Conservation (phyloP, 2,888 invertebrate genomes). For the Idaea straminata region DNA sequence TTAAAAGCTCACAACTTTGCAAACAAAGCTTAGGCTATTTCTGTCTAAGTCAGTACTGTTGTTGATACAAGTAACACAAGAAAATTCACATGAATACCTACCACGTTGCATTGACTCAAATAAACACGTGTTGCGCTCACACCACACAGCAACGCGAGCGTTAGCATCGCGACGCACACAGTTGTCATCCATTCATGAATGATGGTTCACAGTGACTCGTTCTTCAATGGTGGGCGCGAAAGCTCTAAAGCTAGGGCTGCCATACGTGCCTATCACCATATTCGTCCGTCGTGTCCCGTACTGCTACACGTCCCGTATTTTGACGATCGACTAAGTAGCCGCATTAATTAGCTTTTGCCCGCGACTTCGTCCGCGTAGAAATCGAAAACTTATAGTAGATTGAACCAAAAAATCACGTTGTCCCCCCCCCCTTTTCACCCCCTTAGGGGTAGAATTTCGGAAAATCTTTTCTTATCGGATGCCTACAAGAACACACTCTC, state of each 20-base stretch:
- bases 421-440: too few species aligned
- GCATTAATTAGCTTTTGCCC: too few species aligned
- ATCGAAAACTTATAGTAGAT: too few species aligned
- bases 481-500: too few species aligned
- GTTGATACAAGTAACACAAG: slow-evolving; percentile 78
- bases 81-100: slow-evolving; percentile 78
- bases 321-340: too few species aligned
- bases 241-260: slow-evolving; percentile 20
- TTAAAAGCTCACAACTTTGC: slow-evolving; percentile 46
- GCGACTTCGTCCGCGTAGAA: too few species aligned
- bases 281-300: too few species aligned
- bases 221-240: slow-evolving; percentile 39
- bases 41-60: slow-evolving; percentile 62
- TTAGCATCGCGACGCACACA: slow-evolving; percentile 49
- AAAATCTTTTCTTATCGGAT: too few species aligned
- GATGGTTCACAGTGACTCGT: slow-evolving; percentile 38
- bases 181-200: slow-evolving; percentile 57
- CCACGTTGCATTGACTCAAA: slow-evolving; percentile 64
- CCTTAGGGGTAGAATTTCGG: too few species aligned
- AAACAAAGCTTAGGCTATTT: slow-evolving; percentile 71
- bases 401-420: too few species aligned
- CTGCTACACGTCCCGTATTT: too few species aligned
- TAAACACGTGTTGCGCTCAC: slow-evolving; percentile 66
- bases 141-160: slow-evolving; percentile 36
- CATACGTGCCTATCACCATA: background rate